A percentile compares a stretch with the other conserved stretches of the same genome.
These are phyloP conservation scores for Mesorhabditis sp. DNA, from an alignment of 2,888 invertebrate species.

Conservation along the genomic window DNA sequence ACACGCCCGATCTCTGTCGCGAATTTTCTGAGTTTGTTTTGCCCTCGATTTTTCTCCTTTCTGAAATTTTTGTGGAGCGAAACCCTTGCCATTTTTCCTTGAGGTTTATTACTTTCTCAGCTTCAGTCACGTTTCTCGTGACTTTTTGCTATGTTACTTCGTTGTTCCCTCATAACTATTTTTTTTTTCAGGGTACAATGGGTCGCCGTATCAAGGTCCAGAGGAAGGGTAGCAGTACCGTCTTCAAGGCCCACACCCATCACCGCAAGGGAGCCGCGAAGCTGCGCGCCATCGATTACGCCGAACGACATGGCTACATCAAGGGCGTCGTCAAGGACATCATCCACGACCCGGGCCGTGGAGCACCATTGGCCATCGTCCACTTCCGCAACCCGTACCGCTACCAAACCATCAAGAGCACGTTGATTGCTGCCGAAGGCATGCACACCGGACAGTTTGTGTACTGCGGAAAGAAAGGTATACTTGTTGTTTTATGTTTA, in stretches of 20 bases:
- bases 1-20: too few relatives aligned
- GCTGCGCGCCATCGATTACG: conserved; percentile 88
- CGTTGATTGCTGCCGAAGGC: conserved; percentile 97
- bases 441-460: conserved; percentile 98
- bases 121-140: too few relatives aligned
- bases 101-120: too few relatives aligned
- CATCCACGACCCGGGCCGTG: conserved; percentile 67
- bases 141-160: too few relatives aligned
- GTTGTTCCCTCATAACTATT: background rate
- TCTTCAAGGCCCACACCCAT: conserved; percentile 96
- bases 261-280: conserved; percentile 98
- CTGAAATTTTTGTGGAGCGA: too few relatives aligned
- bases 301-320: conserved; percentile 97
- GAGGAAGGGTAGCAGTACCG: conserved; percentile 96
- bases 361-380: conserved; percentile 92
- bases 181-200: conserved; percentile 66
- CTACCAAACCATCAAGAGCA: conserved; percentile 90
- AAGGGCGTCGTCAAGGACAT: conserved; percentile 70
- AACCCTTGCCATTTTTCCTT: too few relatives aligned
- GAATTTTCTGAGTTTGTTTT: too few relatives aligned
- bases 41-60: too few relatives aligned
- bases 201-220: conserved; percentile 99
- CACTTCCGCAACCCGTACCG: conserved; percentile 98
- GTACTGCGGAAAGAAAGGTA: conserved; percentile 96
- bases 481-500: conserved; percentile 7